Percentiles rank a stretch among this genome's conserved stretches.
Conservation (phyloP, 64 coral and sea anemone genomes). For the Montipora cactus region DNA sequence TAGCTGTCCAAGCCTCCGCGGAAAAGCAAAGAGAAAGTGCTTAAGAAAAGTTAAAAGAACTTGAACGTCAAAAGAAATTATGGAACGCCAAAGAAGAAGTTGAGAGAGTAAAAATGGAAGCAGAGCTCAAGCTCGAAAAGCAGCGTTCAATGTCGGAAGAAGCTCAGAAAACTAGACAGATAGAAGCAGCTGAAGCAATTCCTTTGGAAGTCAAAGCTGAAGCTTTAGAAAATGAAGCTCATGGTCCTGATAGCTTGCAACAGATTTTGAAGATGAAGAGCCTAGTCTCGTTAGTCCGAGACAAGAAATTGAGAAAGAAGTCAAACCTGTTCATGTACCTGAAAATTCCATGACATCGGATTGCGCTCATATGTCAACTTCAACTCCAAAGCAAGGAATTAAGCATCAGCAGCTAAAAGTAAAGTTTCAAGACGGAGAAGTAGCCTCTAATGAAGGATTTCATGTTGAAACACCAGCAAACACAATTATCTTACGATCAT, state of each 20-base stretch:
- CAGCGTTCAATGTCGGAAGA: slow-evolving; percentile 8
- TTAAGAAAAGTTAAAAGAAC: background rate
- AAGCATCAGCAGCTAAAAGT: background rate
- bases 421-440: background rate
- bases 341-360: background rate
- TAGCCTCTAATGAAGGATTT: background rate
- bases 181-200: slow-evolving; percentile 38
- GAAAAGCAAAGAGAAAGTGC: slow-evolving; percentile 22
- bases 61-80: slow-evolving; percentile 12
- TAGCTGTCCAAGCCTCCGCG: background rate
- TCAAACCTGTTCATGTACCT: too few species aligned
- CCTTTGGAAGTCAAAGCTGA: background rate
- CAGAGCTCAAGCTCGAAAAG: slow-evolving; percentile 3
- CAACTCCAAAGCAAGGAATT: background rate
- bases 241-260: background rate
- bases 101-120: background rate
- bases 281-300: background rate
- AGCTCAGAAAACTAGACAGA: background rate
- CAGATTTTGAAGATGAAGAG: slow-evolving; percentile 19
- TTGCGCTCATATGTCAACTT: background rate
- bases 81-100: background rate
- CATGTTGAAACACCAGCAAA: too few species aligned
- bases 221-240: background rate
- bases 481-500: background rate
- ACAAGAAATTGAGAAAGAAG: too few species aligned